A percentile compares a stretch with the other conserved stretches of the same genome.
phyloP scores from a whole-genome alignment of 2,888 invertebrate species.

The Onchidella celtica region DNA sequence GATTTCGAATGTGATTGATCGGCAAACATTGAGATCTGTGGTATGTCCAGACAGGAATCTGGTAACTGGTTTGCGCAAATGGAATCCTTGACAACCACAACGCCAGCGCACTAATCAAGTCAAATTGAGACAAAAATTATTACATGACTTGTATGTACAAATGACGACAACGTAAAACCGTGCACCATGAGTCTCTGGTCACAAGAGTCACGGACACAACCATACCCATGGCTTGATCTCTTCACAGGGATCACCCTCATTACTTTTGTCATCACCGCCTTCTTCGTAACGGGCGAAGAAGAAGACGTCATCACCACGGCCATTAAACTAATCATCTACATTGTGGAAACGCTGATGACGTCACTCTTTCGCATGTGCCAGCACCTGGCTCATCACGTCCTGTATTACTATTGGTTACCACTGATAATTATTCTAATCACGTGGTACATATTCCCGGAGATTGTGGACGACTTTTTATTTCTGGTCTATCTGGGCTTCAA shows the following conservation, averaged over 20 bases:
- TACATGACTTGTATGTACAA: no score
- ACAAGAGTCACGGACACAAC: neutral
- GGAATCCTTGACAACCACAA: no score
- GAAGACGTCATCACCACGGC: conserved; percentile 1
- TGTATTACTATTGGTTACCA: conserved; percentile 19
- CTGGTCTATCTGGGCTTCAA: conserved; percentile 17
- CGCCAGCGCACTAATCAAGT: no score
- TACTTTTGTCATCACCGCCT: neutral
- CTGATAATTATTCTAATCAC: neutral
- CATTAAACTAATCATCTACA: neutral
- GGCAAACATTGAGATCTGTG: no score
- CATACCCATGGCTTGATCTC: conserved; percentile 23
- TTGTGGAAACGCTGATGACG: neutral
- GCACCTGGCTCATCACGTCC: neutral
- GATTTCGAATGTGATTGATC: no score
- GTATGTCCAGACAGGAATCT: no score
- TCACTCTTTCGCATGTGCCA: neutral
- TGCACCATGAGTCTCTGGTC: neutral
- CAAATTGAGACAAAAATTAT: no score
- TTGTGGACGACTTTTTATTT: conserved; percentile 27
- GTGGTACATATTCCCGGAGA: conserved; percentile 28
- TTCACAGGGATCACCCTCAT: neutral
- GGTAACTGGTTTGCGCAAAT: no score
- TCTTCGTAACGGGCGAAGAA: neutral
- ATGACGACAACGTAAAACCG: no score